Evolutionary conservation across 2,797 vertebrate species (phyloP).

Genomic region (Alcedo quadribrachys): DNA sequence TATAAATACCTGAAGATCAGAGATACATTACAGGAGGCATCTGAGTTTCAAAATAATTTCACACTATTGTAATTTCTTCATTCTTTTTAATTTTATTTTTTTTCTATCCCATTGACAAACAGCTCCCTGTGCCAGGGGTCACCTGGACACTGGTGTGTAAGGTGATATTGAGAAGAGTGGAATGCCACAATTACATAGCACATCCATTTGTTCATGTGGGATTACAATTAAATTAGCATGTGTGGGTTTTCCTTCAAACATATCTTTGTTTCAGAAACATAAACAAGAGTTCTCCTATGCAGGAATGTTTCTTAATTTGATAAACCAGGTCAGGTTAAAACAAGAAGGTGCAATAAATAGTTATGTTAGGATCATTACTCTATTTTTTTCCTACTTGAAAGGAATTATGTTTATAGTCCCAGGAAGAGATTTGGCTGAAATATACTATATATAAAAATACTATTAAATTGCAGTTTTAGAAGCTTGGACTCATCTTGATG

Average conservation of each 20-base stretch:
- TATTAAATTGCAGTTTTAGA: neutral
- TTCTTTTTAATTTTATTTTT: neutral
- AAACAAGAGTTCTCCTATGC: neutral
- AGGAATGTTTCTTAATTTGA: neutral
- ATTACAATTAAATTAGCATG: neutral
- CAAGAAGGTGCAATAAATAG: neutral
- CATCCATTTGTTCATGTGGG: neutral
- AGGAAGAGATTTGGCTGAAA: neutral
- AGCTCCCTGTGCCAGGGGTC: neutral
- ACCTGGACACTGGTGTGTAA: neutral
- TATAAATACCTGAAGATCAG: neutral
- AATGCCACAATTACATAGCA: neutral
- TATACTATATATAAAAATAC: fast-evolving
- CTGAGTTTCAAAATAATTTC: neutral
- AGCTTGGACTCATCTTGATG: neutral
- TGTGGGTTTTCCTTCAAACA: fast-evolving
- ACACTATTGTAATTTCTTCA: neutral
- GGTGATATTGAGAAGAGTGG: neutral
- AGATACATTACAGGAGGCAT: neutral
- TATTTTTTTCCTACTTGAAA: neutral
- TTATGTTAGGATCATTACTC: neutral
- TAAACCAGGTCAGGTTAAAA: neutral
- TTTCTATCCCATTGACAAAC: neutral
- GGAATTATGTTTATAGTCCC: neutral
- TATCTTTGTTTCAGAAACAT: neutral